A percentile compares a stretch with the other conserved stretches of the same genome.
These are phyloP conservation scores for Drosophila longiperda DNA, from an alignment of 2,888 invertebrate genomes.

Conservation along the genomic window DNA sequence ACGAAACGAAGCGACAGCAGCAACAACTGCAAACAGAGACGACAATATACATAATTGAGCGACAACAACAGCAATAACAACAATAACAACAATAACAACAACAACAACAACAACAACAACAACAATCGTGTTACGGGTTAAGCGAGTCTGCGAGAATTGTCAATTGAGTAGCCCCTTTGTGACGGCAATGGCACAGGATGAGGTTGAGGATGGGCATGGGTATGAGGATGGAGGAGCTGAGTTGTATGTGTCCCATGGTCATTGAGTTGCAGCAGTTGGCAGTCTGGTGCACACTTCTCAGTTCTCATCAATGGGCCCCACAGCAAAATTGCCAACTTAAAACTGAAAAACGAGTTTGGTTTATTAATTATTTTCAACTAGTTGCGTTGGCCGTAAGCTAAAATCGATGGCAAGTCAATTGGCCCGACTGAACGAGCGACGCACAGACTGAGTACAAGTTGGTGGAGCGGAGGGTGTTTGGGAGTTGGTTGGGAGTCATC, in stretches of 20 bases:
- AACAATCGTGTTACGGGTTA: conserved; percentile 68
- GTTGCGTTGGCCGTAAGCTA: conserved; percentile 36
- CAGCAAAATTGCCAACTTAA: conserved; percentile 22
- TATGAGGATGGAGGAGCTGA: background rate
- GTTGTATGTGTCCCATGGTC: conserved; percentile 15
- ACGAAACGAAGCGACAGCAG: conserved; percentile 50
- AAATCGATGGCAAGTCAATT: conserved; percentile 69
- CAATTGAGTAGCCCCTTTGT: conserved; percentile 70
- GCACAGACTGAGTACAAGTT: conserved; percentile 9
- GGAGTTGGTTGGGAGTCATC: conserved; percentile 35
- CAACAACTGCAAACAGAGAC: conserved; percentile 55
- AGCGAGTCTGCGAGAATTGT: conserved; percentile 74
- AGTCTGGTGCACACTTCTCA: background rate
- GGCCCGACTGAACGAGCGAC: conserved; percentile 33
- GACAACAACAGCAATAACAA: conserved; percentile 52
- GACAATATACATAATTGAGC: conserved; percentile 76
- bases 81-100: conserved; percentile 38
- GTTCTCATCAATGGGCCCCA: conserved; percentile 59
- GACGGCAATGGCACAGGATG: conserved; percentile 22
- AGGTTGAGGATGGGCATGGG: conserved; percentile 1
- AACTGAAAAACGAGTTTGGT: conserved; percentile 70
- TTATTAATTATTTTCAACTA: conserved; percentile 75
- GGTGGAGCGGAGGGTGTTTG: background rate
- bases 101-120: too few species aligned
- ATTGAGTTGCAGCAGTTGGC: conserved; percentile 7